Base-by-base conservation (phyloP, 2,113 vertebrate species). In the Platichthys stellatus region DNA sequence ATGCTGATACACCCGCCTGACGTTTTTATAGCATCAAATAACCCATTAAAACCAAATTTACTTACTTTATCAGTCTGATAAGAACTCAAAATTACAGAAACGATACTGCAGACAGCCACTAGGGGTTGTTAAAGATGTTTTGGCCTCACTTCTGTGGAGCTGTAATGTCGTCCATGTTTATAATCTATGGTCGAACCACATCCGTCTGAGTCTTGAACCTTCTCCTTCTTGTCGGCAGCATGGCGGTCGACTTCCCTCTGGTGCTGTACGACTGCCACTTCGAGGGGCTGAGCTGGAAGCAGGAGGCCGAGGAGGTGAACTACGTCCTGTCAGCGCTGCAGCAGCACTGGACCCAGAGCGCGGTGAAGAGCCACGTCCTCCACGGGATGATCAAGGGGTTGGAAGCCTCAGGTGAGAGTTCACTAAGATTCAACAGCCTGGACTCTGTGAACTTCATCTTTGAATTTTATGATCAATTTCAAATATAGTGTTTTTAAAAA, bases 201-300 rank as follows among this genome's bases (percentile, higher is more conserved):
- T 6, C 15, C 4, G 6, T 20, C 11, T 20, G 49, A 51, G 49
- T 51, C 5, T 20, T 51, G 3, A 21, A 47, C 45, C n/a, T 63
- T 63, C 75, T 58, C 60, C 57, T 5, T 45, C n/a, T 24, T 18
- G 18, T 54, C 60, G 56, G 45, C 24, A 99, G 97, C 89, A 99
- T 99, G 98, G 98, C 97, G 0, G 95, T 97, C 0, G 97, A 99
- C 89, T 98, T 95, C 78, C 97, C 97, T 20, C 92, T 99, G 61
- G 95, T 99, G 54, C 92, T 99, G 9, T 94, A 96, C 0, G 82
- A 96, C 82, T 99, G 98, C 0, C 92, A 94, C 71, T 99, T 98
- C 38, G 93, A 96, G 49, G 95, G 95, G 72, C 47, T 97, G 62
- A 89, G 66, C 59, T 98, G 97, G 98, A 84, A 81, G 14, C 86